Evolutionary conservation across 2,113 vertebrate species (phyloP).

Genomic region (Tetrax tetrax): DNA sequence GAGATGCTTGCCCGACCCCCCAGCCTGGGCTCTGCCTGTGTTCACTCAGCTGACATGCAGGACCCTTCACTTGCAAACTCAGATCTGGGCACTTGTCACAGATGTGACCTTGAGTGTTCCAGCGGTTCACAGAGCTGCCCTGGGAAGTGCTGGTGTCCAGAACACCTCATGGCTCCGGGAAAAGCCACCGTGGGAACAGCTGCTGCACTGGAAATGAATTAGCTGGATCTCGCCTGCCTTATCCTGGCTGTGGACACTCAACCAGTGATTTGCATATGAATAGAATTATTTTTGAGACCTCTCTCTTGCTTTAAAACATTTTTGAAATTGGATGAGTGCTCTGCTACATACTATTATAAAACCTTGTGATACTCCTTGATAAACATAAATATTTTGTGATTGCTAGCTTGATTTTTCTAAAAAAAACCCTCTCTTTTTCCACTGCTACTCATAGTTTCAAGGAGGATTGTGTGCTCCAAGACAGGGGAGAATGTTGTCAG

Average conservation of each 20-base stretch:
- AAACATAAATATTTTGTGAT: not conserved
- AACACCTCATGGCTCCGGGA: fast-evolving
- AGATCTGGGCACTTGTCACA: not conserved
- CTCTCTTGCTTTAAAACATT: not conserved
- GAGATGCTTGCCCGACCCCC: not conserved
- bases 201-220: not conserved
- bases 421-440: not conserved
- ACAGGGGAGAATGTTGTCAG: not conserved
- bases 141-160: not conserved
- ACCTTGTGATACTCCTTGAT: not conserved
- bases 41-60: not conserved
- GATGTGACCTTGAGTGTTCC: not conserved
- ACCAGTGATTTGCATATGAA: not conserved
- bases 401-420: not conserved
- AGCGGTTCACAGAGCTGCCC: not conserved
- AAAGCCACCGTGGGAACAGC: not conserved
- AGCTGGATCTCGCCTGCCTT: not conserved
- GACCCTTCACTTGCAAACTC: not conserved
- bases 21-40: not conserved
- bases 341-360: not conserved
- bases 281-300: not conserved
- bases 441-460: not conserved
- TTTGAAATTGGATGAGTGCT: not conserved
- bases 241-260: not conserved
- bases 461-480: not conserved